Evolutionary conservation across 2,888 invertebrate genomes (phyloP).

Genomic region (Chironomus riparius): DNA sequence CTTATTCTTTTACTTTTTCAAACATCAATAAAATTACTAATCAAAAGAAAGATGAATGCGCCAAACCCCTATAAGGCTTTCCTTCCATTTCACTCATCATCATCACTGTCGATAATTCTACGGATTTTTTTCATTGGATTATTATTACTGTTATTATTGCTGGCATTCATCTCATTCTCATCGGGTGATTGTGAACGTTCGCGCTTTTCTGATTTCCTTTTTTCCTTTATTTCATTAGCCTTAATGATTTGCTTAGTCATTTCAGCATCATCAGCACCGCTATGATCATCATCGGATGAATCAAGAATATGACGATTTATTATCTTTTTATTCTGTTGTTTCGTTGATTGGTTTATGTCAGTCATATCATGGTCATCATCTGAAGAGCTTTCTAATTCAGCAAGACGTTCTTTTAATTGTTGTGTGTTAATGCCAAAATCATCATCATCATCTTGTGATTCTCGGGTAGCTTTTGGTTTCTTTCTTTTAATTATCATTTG

Average conservation of each 20-base stretch:
- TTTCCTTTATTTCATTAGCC: constrained; percentile 33
- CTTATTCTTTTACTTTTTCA: too few relatives aligned
- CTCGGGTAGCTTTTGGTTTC: background rate
- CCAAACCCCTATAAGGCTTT: background rate
- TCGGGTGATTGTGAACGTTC: constrained; percentile 21
- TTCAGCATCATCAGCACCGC: constrained; percentile 30
- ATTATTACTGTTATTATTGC: constrained; percentile 25
- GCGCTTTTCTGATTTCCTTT: constrained; percentile 29
- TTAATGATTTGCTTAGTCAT: background rate
- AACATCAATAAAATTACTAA: background rate
- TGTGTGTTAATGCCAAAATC: constrained; percentile 40
- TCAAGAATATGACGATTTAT: constrained; percentile 15
- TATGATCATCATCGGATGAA: constrained; percentile 22
- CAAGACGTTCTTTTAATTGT: constrained; percentile 38
- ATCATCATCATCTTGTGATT: constrained; percentile 30
- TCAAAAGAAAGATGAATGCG: background rate
- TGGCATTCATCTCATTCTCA: constrained; percentile 24
- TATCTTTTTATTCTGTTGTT: constrained; percentile 4
- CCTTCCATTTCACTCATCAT: constrained; percentile 8
- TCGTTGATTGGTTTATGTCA: constrained; percentile 7
- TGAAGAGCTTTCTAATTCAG: constrained; percentile 34
- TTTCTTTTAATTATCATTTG: constrained; percentile 9
- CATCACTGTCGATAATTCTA: constrained; percentile 14
- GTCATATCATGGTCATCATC: constrained; percentile 21
- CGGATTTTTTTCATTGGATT: constrained; percentile 7